phyloP scores from a whole-genome alignment of 2,888 invertebrate genomes.

The Andrena hattorfiana region DNA sequence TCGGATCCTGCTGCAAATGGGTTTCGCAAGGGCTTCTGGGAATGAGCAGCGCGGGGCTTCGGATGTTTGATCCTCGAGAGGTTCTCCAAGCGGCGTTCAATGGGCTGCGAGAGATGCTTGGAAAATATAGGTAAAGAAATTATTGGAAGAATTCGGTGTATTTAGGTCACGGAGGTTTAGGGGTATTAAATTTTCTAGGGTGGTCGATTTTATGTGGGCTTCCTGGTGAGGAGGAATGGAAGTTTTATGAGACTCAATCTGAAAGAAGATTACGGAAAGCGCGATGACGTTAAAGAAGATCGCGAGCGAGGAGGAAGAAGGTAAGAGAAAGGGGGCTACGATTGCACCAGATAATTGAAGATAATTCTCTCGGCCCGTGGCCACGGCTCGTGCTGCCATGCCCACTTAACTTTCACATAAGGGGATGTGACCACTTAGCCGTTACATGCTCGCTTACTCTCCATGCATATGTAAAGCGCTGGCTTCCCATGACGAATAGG shows the following conservation, averaged over 20 bases:
- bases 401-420: conserved; percentile 82
- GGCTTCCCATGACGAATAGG: conserved; percentile 74
- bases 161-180: too few relatives aligned
- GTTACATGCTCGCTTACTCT: conserved; percentile 80
- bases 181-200: too few relatives aligned
- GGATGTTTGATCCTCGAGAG: background rate
- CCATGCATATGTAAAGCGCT: conserved; percentile 76
- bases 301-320: conserved; percentile 7
- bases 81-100: background rate
- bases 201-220: too few relatives aligned
- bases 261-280: background rate
- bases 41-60: conserved; percentile 2
- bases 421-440: conserved; percentile 79
- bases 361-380: conserved; percentile 79
- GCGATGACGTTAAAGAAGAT: conserved; percentile 19
- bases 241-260: too few relatives aligned
- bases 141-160: too few relatives aligned
- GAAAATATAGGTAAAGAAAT: too few relatives aligned
- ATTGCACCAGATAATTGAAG: conserved; percentile 80
- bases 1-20: conserved; percentile 18
- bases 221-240: too few relatives aligned
- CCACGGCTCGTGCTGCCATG: conserved; percentile 78
- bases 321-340: conserved; percentile 42
- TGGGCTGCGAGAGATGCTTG: too few relatives aligned
- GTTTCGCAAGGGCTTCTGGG: conserved; percentile 20